Conservation (phyloP, 1,140 invertebrate genomes). For the Zaprionus lachaisei region DNA sequence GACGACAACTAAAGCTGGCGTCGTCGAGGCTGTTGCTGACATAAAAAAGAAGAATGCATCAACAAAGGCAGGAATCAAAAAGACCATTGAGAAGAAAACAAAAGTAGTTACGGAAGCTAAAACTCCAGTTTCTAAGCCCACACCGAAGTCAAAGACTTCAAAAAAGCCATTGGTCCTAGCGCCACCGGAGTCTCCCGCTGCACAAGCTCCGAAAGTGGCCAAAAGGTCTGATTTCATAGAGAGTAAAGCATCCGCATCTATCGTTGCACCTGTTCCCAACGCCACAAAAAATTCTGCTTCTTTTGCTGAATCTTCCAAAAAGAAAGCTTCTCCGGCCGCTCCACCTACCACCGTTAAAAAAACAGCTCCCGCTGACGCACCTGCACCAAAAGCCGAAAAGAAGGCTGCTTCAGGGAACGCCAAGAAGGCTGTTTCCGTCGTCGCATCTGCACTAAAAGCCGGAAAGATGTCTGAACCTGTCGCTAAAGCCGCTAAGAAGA, state of each 20-base stretch:
- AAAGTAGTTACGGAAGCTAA: conserved; percentile 28
- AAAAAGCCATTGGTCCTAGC: conserved; percentile 62
- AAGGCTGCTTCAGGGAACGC: neutral
- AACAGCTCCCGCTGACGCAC: neutral
- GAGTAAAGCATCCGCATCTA: neutral
- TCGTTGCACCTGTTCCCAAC: neutral
- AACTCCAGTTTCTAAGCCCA: neutral
- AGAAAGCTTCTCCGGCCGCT: conserved; percentile 14
- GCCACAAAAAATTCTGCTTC: neutral
- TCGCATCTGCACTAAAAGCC: neutral
- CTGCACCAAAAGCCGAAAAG: conserved; percentile 18
- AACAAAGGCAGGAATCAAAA: conserved; percentile 14
- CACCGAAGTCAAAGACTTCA: conserved; percentile 26
- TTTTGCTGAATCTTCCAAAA: neutral
- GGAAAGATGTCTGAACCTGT: neutral
- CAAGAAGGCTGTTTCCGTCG: conserved; percentile 3
- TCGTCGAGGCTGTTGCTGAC: neutral
- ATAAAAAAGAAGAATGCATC: conserved; percentile 14
- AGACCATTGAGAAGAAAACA: conserved; percentile 13
- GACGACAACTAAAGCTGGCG: conserved; percentile 11
- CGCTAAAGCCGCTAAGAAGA: conserved; percentile 10
- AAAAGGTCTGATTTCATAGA: conserved; percentile 9
- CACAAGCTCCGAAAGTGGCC: neutral
- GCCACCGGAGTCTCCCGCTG: conserved; percentile 50
- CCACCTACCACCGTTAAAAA: neutral